Evolutionary conservation across 2,797 vertebrate species (phyloP), one percentile per base, ranked within the genome.

Genomic region (Avahi laniger): DNA sequence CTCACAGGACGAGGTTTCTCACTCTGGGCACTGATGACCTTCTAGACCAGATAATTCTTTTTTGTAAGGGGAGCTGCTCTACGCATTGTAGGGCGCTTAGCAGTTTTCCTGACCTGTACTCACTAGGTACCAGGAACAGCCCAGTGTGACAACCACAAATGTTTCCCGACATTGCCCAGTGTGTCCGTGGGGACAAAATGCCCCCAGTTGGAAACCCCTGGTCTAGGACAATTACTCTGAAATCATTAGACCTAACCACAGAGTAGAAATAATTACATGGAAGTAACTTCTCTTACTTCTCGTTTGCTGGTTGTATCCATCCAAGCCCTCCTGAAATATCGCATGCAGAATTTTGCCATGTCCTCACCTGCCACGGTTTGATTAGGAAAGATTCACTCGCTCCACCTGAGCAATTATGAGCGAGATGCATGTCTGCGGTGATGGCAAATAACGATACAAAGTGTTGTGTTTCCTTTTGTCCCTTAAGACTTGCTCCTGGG

Each of bases 351-450:
- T 6, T 79, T 83, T 83, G 63, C 54, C 86, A 73, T 26, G n/a
- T 12, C 46, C 35, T 2, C 20, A 50, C 30, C 81, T 96, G n/a
- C 24, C 7, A 0, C 43, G 50, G 81, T 93, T 90, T 90, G 79
- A 93, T 86, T 75, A 84, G 93, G 95, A 59, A 73, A 85, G 65
- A 94, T 90, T 59, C 72, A 72, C 92, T 92, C 57, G 63, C 17
- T 43, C 63, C 85, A 91, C 75, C 81, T 80, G 94, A 94, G 94
- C 76, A 89, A 93, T 94, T 90, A 72, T 0, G 4, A 46, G 17
- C 22, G 41, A 81, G 73, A 70, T 81, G 52, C 61, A 24, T 12
- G 22, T 30, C 52, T 85, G 84, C 35, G 24, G 8, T 5, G 73
- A 81, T 5, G 85, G 82, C 43, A 94, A 20, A 82, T 50, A 94